Evolutionary conservation across 2,797 vertebrate species (phyloP).

Genomic region (Esox masquinongy): DNA sequence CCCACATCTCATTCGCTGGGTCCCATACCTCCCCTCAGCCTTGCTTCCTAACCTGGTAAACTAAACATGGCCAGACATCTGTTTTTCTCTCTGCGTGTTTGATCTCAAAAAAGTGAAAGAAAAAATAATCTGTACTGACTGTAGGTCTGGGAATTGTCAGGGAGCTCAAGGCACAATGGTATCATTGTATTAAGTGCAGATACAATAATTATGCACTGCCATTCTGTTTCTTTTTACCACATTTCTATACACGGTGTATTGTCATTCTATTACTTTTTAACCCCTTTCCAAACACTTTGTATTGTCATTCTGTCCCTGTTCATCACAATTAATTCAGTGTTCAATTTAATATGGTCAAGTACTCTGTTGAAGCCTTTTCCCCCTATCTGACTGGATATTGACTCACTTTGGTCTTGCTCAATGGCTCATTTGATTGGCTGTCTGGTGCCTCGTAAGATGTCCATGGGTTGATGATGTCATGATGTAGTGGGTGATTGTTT

Average conservation of each 20-base stretch:
- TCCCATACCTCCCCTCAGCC: background rate
- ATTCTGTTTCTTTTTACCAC: no score
- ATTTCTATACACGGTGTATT: no score
- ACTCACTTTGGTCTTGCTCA: background rate
- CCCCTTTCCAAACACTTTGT: no score
- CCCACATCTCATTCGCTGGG: background rate
- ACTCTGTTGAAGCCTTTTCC: no score
- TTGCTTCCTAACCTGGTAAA: background rate
- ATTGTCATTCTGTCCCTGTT: no score
- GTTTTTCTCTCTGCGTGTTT: constrained; percentile 6
- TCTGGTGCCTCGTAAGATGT: constrained; percentile 25
- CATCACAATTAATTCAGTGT: no score
- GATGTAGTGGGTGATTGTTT: background rate
- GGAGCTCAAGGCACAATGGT: no score
- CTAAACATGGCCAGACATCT: background rate
- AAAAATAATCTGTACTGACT: background rate
- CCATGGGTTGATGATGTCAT: constrained; percentile 5
- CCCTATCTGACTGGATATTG: background rate
- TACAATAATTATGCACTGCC: no score
- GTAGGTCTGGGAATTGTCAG: no score
- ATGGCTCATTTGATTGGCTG: constrained; percentile 15
- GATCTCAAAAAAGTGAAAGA: constrained; percentile 8
- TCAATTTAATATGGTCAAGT: no score
- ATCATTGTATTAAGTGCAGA: no score
- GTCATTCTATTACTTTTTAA: no score